These are phyloP conservation scores for Linepithema humile DNA, from an alignment of 1,140 invertebrate genomes.

Conservation along the genomic window DNA sequence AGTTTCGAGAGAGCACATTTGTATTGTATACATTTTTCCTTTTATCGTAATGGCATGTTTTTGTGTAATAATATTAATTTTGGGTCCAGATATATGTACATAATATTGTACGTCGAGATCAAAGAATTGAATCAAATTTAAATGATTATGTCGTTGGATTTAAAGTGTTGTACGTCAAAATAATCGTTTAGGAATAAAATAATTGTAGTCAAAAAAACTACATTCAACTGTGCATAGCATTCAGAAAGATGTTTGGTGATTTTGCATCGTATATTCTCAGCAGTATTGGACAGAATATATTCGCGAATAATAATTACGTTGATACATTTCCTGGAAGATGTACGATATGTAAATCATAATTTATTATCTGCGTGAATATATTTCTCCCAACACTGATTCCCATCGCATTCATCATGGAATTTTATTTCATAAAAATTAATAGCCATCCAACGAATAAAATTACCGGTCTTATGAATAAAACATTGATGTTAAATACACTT, in stretches of 20 bases:
- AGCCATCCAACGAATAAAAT: neutral
- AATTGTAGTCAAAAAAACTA: slow-evolving; percentile 35
- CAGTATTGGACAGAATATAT: neutral
- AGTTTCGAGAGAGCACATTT: neutral
- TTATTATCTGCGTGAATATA: neutral
- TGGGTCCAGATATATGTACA: neutral
- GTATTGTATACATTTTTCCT: neutral
- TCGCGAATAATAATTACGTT: slow-evolving; percentile 20
- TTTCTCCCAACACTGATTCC: neutral
- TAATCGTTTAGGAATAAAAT: slow-evolving; percentile 23
- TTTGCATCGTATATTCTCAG: slow-evolving; percentile 16
- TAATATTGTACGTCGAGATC: neutral
- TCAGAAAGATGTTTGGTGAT: slow-evolving; percentile 2
- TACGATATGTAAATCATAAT: slow-evolving; percentile 3
- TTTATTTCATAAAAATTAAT: slow-evolving; percentile 28
- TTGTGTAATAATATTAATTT: neutral
- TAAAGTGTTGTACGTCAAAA: too few relatives aligned
- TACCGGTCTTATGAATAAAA: neutral
- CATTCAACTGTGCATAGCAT: slow-evolving; percentile 27
- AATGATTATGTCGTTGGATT: neutral
- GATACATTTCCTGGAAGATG: neutral
- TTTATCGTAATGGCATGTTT: neutral
- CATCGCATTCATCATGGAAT: slow-evolving; percentile 39
- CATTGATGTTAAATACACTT: neutral
- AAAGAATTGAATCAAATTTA: slow-evolving; percentile 2